Evolutionary conservation across 2,888 invertebrate genomes (phyloP).

Genomic region (Oscheius sp.): DNA sequence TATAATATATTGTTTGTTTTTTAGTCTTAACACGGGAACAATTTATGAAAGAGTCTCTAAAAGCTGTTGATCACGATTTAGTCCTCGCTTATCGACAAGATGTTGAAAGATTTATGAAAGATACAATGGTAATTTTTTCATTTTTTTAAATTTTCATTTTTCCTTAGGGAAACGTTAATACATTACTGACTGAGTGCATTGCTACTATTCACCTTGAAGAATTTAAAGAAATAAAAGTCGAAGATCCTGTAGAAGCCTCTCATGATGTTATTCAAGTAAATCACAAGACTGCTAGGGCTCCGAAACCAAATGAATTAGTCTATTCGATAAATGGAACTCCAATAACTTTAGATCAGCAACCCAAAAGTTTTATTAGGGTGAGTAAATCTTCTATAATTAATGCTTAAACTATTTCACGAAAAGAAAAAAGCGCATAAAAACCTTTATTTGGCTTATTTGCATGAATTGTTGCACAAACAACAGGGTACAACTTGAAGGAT

Average conservation of each 20-base stretch:
- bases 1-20: background rate
- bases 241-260: background rate
- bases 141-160: background rate
- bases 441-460: too few species aligned
- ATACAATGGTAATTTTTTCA: background rate
- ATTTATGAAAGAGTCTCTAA: background rate
- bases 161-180: background rate
- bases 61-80: background rate
- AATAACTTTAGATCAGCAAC: background rate
- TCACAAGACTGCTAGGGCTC: too few species aligned
- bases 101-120: background rate
- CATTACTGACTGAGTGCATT: background rate
- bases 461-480: too few species aligned
- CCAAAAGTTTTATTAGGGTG: background rate
- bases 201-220: too few species aligned
- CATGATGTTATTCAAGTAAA: too few species aligned
- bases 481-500: too few species aligned
- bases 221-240: background rate
- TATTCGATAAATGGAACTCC: conserved; percentile 10
- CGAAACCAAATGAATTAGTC: background rate
- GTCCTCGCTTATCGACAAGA: background rate
- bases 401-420: too few species aligned
- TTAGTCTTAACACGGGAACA: background rate
- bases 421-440: too few species aligned
- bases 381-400: background rate